Evolutionary conservation across 2,797 vertebrate species (phyloP), one percentile per base, ranked within the genome.

Genomic region (Hoplostethus atlanticus): DNA sequence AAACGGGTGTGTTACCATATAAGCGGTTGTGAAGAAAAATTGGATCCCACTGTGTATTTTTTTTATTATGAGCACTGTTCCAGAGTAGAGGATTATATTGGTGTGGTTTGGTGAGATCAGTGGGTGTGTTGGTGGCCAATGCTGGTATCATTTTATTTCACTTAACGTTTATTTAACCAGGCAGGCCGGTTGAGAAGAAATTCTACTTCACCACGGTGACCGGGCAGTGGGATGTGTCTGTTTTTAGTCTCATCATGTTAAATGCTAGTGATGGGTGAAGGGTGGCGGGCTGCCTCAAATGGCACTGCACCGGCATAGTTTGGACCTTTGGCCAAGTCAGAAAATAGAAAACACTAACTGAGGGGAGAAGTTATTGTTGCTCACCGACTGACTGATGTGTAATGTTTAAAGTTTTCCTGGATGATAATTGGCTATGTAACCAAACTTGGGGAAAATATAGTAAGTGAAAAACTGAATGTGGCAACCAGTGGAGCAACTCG

Each of bases 91-190:
- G 54, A 61, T 73, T 69, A 34, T 68, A 70, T 68, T 74, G 55
- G 47, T 68, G 77, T 79, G 80, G 65, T 82, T 81, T 70, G 57
- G 50, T 88, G 85, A 89, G 55, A 55, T 88, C 85, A 90, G n/a
- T 5, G 16, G 25, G 53, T 67, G 68, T 60, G 63, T n/a, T 73
- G 55, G 44, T 66, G 60, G 76, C 75, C 69, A 82, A n/a, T 12
- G 25, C 54, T 78, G 42, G 64, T 12, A 54, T 85, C 68, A 85
- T 63, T 64, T 64, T 11, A 51, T 36, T 64, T 38, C n/a, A 16
- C 28, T 21, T 52, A 7, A 52, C 9, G 30, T 51, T 36, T 46
- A 63, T 38, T 64, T 8, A 21, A 64, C 10, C 16, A 30, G 47
- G 31, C 46, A 62, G 44, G 13, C 31, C 28, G 30, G 15, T 28